Evolutionary conservation across 2,888 invertebrate species (phyloP), one percentile per base, ranked within the genome.

Genomic region (Mimas tiliae): DNA sequence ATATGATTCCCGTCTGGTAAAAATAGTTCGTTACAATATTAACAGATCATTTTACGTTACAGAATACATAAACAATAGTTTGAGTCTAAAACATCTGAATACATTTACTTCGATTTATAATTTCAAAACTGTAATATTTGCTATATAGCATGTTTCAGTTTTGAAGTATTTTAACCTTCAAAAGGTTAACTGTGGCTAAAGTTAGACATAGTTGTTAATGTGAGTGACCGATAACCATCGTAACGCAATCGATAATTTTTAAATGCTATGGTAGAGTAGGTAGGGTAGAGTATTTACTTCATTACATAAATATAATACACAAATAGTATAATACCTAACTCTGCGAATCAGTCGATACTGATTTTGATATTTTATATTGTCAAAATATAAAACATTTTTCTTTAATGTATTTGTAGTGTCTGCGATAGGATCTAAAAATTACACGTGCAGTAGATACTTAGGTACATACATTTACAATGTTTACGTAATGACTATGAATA

Each of bases 401-500:
- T n/a, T 0, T 48, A 16, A 33, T 33, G 12, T 14, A 64, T 21
- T 64, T 65, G 27, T 67, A 68, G 63, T 21, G 63, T 63, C 62
- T 27, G 27, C 27, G 27, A 27, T 27, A 4, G 27, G 1, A 65
- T 67, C 63, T 63, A 64, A 63, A 63, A 63, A 47, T 38, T 50
- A 51, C 45, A 51, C 55, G 47, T 53, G 33, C 27, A 34, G 12
- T 62, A n/a, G n/a, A n/a, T n/a, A 27, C 27, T 27, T 27, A 27
- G 27, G 27, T 27, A 62, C 33, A 45, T 55, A 34, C 11, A 19
- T 65, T 55, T 55, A 21, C 34, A 34, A 65, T 66, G 62, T 65
- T 62, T 63, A 63, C 67, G 64, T 65, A 65, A 68, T 67, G 50
- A 27, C 67, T 67, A 65, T 48, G 53, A 68, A 67, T 67, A 68